phyloP scores from a whole-genome alignment of 2,797 vertebrate species.

The Botia kubotai region DNA sequence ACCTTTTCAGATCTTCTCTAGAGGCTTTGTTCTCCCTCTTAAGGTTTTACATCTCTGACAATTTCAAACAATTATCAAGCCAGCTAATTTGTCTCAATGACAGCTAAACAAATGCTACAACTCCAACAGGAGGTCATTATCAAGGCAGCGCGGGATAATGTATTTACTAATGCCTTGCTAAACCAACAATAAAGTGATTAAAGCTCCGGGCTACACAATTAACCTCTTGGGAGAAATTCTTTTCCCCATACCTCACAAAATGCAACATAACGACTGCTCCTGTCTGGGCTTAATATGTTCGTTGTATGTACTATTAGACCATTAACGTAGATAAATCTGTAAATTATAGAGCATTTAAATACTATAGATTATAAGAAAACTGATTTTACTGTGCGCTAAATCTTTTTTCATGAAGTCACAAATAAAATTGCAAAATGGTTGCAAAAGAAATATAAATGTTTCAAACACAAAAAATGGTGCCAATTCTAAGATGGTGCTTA shows the following conservation, averaged over 20 bases:
- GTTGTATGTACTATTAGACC: neutral
- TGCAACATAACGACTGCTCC: conserved; percentile 29
- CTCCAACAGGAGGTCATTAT: conserved; percentile 45
- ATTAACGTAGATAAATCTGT: neutral
- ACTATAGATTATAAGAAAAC: neutral
- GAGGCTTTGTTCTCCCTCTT: conserved; percentile 31
- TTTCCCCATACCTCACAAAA: neutral
- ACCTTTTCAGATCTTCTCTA: conserved; percentile 7
- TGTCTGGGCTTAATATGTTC: neutral
- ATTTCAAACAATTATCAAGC: conserved; percentile 61
- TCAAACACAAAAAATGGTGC: neutral
- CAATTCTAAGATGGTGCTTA: neutral
- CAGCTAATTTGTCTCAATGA: conserved; percentile 64
- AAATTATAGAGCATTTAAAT: neutral
- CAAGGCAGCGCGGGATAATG: conserved; percentile 48
- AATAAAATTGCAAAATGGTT: neutral
- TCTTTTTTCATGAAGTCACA: neutral
- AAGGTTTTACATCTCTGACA: conserved; percentile 41
- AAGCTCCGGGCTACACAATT: conserved; percentile 53
- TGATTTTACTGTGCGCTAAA: neutral
- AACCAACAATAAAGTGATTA: conserved; percentile 51
- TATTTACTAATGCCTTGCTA: conserved; percentile 51
- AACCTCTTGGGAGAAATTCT: conserved; percentile 55
- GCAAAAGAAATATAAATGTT: neutral
- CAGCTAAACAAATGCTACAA: conserved; percentile 63